Evolutionary conservation across 2,888 invertebrate genomes (phyloP), one percentile per base, ranked within the genome.

Genomic region (Galeopsomyia nigrocyanea): DNA sequence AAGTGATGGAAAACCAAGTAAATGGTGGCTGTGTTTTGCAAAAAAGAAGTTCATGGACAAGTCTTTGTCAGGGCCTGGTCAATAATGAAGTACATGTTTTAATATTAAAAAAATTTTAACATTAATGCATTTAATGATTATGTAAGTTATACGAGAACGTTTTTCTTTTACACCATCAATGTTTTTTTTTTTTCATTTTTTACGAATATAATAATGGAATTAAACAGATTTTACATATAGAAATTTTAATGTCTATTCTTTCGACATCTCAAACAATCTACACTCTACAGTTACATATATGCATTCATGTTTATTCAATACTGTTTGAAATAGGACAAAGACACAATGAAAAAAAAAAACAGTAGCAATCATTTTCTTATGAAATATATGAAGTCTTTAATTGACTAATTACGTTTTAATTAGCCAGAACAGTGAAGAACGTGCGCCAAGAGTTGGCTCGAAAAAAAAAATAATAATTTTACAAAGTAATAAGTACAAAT

Each of bases 1-100:
- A 5, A 95, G 95, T 77, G 96, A 96, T 85, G 97, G 97, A 9
- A 97, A 97, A 83, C 98, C 99, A 10, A 97, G 95, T 85, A 99
- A 99, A 88, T 99, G 99, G 99, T 99, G 99, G 99, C 89, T 98
- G 70, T 99, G 99, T 86, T 99, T 99, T 88, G 95, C 98, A 39
- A 98, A 98, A 86, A 97, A 98, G 91, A 98, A 97, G 90, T 99
- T 99, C 87, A 99, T 99, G 98, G 99, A 99, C 87, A 99, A 99
- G 86, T 97, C 97, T 39, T 89, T 99, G 39, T 93, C 96, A 47
- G 95, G 93, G 0, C 96, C 96, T 2, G 97, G 97, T 55, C 94
- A 94, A 85, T 93, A 87, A 90, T 73, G 51, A 67, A 68, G 14
- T 49, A 55, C 2, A 67, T 53, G 16, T 62, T 51, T 49, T 56